phyloP scores from a whole-genome alignment of 2,797 vertebrate genomes.

The Arctocebus calabarensis region DNA sequence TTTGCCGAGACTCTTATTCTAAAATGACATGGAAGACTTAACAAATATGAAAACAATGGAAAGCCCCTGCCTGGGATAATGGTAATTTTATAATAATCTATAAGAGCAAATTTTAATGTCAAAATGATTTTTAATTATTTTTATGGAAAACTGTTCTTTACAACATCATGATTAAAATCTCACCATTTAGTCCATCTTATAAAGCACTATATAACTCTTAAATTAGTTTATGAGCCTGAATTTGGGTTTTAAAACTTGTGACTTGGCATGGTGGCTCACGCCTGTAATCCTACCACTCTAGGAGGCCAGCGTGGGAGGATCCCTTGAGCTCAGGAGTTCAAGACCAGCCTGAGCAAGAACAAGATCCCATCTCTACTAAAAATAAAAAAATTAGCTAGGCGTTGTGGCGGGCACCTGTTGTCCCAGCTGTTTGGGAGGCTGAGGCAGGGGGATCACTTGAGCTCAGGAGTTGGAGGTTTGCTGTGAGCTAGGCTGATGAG shows the following conservation, averaged over 20 bases:
- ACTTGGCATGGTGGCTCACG: background rate
- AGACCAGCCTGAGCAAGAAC: too few species aligned
- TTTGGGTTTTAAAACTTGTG: slow-evolving; percentile 19
- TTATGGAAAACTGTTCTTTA: background rate
- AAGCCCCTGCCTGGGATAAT: background rate
- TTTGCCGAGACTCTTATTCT: background rate
- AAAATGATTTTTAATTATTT: background rate
- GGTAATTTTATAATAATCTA: background rate
- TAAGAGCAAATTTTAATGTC: background rate
- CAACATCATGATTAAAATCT: background rate
- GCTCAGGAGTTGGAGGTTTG: too few species aligned
- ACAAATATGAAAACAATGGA: background rate
- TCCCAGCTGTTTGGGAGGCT: too few species aligned
- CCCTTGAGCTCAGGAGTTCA: too few species aligned
- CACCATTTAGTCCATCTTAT: background rate
- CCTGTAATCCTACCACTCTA: too few species aligned
- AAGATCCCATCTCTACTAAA: too few species aligned
- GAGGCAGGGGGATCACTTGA: too few species aligned
- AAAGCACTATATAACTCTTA: background rate
- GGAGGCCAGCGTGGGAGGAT: too few species aligned
- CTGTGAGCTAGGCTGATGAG: too few species aligned
- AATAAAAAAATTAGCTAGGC: too few species aligned
- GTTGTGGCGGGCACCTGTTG: too few species aligned
- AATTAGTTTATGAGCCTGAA: background rate
- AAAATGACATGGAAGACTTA: background rate